A percentile compares a stretch with the other conserved stretches of the same genome.
phyloP scores from a whole-genome alignment of 1,140 invertebrate species.

The Lycorma delicatula region DNA sequence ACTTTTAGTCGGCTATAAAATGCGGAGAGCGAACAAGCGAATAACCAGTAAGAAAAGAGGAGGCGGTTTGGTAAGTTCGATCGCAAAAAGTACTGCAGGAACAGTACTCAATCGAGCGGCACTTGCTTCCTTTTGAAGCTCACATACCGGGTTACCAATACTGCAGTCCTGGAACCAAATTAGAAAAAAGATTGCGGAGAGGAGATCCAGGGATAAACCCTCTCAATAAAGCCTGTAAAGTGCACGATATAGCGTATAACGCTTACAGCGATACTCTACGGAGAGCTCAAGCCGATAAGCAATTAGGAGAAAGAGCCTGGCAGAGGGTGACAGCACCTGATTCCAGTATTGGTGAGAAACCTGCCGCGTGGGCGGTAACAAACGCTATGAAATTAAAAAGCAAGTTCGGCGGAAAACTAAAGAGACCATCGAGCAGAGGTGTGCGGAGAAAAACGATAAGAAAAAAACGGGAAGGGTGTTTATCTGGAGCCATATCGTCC shows the following conservation, averaged over 20 bases:
- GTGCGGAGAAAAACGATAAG: neutral
- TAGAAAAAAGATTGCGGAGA: constrained; percentile 36
- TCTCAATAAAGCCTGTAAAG: constrained; percentile 38
- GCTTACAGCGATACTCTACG: constrained; percentile 31
- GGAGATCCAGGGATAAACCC: constrained; percentile 39
- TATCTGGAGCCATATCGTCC: constrained; percentile 28
- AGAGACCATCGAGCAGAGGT: constrained; percentile 5
- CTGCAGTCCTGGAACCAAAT: constrained; percentile 41
- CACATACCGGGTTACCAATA: constrained; percentile 41
- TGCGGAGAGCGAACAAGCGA: too few relatives aligned
- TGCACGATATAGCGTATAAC: constrained; percentile 40
- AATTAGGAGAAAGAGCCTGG: constrained; percentile 36
- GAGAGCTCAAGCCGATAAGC: constrained; percentile 37
- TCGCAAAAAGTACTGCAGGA: too few relatives aligned
- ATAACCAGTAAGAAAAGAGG: too few relatives aligned
- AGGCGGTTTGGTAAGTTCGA: too few relatives aligned
- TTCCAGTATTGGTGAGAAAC: constrained; percentile 32
- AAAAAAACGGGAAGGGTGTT: constrained; percentile 30
- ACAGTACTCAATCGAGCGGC: too few relatives aligned
- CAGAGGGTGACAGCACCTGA: constrained; percentile 35
- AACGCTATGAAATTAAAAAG: constrained; percentile 33
- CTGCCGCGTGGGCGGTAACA: constrained; percentile 30
- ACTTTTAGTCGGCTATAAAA: too few relatives aligned
- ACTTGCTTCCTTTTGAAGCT: constrained; percentile 36
- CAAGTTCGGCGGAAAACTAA: constrained; percentile 31